Percentiles rank a stretch among this genome's conserved stretches.
phyloP scores from a whole-genome alignment of 2,888 invertebrate genomes.

The Temnothorax ravouxi region DNA sequence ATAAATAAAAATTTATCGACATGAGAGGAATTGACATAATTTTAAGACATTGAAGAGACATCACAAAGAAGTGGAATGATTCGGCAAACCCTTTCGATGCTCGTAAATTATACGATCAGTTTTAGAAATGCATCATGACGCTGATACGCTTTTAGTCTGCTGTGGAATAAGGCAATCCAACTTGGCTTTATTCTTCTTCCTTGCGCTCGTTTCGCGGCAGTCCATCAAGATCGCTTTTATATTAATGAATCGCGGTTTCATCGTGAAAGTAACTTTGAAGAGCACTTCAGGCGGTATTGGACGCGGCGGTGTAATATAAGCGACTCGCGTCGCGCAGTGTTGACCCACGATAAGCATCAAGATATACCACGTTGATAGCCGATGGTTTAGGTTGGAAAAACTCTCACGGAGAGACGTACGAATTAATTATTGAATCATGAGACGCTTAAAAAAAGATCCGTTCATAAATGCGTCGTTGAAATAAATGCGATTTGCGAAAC shows the following conservation, averaged over 20 bases:
- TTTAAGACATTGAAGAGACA: neutral
- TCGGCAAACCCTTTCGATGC: neutral
- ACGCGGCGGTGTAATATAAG: conserved; percentile 11
- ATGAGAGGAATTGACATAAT: neutral
- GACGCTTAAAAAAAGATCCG: neutral
- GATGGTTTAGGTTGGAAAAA: neutral
- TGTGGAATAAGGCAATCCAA: conserved; percentile 16
- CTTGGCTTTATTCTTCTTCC: conserved; percentile 17
- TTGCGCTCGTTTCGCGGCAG: conserved; percentile 50
- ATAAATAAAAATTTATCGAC: neutral
- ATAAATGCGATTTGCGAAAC: neutral
- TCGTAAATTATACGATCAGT: conserved; percentile 17
- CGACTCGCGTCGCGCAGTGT: conserved; percentile 1
- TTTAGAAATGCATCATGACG: neutral
- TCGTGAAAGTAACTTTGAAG: conserved; percentile 67
- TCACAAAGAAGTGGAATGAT: neutral
- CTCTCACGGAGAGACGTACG: neutral
- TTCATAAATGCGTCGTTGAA: neutral
- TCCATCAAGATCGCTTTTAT: conserved; percentile 81
- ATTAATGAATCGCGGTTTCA: conserved; percentile 80
- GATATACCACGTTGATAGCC: conserved; percentile 6
- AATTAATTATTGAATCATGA: neutral
- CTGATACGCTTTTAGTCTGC: neutral
- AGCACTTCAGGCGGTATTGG: conserved; percentile 29
- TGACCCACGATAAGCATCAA: conserved; percentile 31